Conservation (phyloP, 2,113 vertebrate genomes). For the Henicopernis longicauda region DNA sequence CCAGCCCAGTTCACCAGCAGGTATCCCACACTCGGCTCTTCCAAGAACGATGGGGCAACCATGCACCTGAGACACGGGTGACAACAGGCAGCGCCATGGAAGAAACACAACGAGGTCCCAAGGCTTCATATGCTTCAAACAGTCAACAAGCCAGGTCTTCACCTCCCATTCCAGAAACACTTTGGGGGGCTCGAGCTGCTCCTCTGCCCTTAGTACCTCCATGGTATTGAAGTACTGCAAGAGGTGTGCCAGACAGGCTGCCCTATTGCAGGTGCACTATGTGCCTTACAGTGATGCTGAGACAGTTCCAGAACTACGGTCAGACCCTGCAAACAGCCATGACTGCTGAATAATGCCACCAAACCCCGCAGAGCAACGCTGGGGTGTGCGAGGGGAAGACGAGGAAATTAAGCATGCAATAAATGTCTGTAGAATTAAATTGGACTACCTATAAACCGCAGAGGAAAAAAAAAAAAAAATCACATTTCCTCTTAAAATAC, state of each 20-base stretch:
- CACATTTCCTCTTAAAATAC: slow-evolving; percentile 24
- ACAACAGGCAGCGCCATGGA: not conserved
- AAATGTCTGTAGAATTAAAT: slow-evolving; percentile 1
- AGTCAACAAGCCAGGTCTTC: not conserved
- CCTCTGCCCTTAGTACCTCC: not conserved
- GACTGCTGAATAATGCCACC: not conserved
- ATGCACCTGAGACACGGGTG: accelerated
- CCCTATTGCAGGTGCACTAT: not conserved
- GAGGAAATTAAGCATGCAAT: not conserved
- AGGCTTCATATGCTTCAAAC: not conserved
- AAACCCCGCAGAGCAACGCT: not conserved
- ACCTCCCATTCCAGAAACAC: not conserved
- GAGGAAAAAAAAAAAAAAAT: not conserved
- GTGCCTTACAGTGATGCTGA: not conserved
- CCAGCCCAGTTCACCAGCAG: not conserved
- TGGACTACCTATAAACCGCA: slow-evolving; percentile 9
- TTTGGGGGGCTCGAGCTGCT: accelerated
- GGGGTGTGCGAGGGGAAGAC: accelerated
- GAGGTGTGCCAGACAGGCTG: not conserved
- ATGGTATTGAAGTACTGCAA: not conserved
- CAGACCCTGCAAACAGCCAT: not conserved
- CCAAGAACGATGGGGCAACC: not conserved
- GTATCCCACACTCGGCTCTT: not conserved
- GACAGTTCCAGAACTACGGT: not conserved
- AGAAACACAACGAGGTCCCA: not conserved